Base-by-base conservation (phyloP, 1,140 invertebrate species). In the Aphelinus atriplicis region DNA sequence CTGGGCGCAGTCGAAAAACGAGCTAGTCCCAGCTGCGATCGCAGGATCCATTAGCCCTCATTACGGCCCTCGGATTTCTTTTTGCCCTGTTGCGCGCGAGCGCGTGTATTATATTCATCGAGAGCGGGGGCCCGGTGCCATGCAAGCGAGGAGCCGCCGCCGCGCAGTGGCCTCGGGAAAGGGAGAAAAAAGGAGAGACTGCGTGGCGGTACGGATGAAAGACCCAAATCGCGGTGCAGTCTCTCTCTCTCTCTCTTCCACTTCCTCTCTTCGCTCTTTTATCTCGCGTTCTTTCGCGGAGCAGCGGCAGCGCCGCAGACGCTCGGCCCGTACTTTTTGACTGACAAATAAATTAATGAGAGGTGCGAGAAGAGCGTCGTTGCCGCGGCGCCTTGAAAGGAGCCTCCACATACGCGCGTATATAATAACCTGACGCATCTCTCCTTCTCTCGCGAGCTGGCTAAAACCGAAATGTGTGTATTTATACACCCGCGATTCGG, bases 301-400 rank as follows among this genome's bases (percentile, higher is more conserved):
- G 26, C 26, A 26, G 26, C 26, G 26, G 9, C 4, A 53, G 51
- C 51, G 9, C 9, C 51, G 9, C 9, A 53, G 51, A 53, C 4
- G 9, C 9, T 9, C 4, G 9, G 9, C 7, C 2, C 55, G 65
- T 6, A 26, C 51, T 60, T 64, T 56, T 46, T 67, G 65, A 53
- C 72, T 69, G 65, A 69, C 72, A 69, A 74, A 68, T 74, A 69
- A 74, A 69, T 68, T 68, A 74, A 62, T 56, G 51, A 60, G 47
- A 68, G 65, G 56, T 56, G 26, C 26, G 65, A 74, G 65, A 63
- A 51, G n/a, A 48, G 63, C 47, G 47, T 53, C 51, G 51, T 26
- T 26, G 26, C 26, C 26, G 26, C 26, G 26, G 51, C 9, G 51
- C 51, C 51, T 53, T 9, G 9, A 53, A 53, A 53, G 51, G 9